Percentiles rank a stretch among this genome's conserved stretches.
phyloP scores from a whole-genome alignment of 1,140 invertebrate genomes.

The Euwallacea fornicatus region DNA sequence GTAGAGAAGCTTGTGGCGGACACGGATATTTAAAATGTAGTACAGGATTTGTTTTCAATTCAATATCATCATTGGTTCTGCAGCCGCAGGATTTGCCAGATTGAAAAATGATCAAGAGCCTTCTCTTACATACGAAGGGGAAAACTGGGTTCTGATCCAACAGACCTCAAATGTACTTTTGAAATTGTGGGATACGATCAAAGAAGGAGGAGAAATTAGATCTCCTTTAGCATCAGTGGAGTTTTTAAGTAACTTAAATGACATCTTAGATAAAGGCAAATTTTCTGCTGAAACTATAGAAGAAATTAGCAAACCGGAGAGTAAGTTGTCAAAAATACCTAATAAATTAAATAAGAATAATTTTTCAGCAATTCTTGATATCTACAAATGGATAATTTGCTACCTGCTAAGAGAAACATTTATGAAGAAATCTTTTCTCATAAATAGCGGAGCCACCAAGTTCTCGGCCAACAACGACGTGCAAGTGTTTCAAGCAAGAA shows the following conservation, averaged over 20 bases:
- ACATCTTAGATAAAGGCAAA: too few species aligned
- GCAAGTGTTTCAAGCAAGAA: constrained; percentile 80
- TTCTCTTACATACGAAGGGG: constrained; percentile 93
- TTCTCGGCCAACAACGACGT: constrained; percentile 77
- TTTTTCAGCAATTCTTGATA: constrained; percentile 39
- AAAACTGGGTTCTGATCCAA: constrained; percentile 92
- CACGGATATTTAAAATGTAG: constrained; percentile 76
- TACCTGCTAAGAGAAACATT: constrained; percentile 73
- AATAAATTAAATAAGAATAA: too few species aligned
- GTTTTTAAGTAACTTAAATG: constrained; percentile 56
- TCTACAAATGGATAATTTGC: constrained; percentile 82
- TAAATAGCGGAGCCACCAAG: constrained; percentile 60
- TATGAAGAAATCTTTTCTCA: constrained; percentile 60
- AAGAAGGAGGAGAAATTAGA: constrained; percentile 52
- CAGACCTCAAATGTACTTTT: constrained; percentile 91
- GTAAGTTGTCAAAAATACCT: too few species aligned
- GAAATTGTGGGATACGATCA: constrained; percentile 60
- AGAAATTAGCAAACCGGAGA: too few species aligned
- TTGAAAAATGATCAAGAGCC: constrained; percentile 88
- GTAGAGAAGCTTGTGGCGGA: constrained; percentile 88
- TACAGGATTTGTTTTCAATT: constrained; percentile 45
- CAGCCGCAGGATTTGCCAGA: constrained; percentile 74
- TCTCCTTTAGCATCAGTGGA: constrained; percentile 65
- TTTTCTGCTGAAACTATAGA: too few species aligned
- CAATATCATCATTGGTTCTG: constrained; percentile 19